Conservation (phyloP, 2,888 invertebrate genomes). For the Lypha dubia region DNA sequence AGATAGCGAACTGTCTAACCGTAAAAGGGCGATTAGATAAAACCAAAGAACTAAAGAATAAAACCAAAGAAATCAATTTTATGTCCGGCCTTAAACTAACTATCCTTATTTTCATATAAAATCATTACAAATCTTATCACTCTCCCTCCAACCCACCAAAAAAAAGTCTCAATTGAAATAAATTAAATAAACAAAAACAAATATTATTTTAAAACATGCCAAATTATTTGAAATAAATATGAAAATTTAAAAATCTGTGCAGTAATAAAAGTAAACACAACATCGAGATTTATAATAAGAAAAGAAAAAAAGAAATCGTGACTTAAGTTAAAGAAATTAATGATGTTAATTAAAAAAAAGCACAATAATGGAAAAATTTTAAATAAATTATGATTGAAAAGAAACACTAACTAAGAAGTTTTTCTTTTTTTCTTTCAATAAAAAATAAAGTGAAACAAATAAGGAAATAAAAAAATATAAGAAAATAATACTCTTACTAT, state of each 20-base stretch:
- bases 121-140: background rate
- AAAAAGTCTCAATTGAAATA: background rate
- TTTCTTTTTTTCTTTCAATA: too few relatives aligned
- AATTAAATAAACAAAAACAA: background rate
- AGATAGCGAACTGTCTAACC: too few relatives aligned
- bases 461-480: constrained; percentile 74
- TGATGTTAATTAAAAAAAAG: background rate
- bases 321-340: background rate
- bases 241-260: constrained; percentile 51
- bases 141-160: background rate
- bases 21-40: too few relatives aligned
- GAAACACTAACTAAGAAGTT: constrained; percentile 43
- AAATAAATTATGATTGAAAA: constrained; percentile 27
- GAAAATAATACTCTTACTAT: constrained; percentile 84
- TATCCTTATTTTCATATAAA: background rate
- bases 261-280: constrained; percentile 53
- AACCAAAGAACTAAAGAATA: too few relatives aligned
- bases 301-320: constrained; percentile 24
- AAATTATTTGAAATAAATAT: constrained; percentile 46
- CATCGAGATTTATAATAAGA: constrained; percentile 56
- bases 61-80: too few relatives aligned
- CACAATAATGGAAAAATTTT: constrained; percentile 39
- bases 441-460: constrained; percentile 74
- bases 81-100: too few relatives aligned
- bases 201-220: constrained; percentile 54